Evolutionary conservation across 2,888 invertebrate genomes (phyloP).

Genomic region (Synergus itoensis): DNA sequence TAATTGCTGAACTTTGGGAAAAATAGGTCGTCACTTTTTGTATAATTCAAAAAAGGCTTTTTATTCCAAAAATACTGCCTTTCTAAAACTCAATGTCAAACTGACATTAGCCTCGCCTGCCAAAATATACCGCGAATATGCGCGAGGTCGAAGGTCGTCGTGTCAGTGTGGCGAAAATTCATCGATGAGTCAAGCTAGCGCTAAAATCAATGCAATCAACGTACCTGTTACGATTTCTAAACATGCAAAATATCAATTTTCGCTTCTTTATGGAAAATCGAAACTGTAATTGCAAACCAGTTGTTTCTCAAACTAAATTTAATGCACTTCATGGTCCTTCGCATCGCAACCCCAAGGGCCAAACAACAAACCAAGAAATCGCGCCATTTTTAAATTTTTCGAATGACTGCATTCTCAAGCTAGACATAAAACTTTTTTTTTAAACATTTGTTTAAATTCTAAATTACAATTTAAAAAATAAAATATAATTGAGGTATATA

Average conservation of each 20-base stretch:
- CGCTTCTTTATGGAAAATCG: background rate
- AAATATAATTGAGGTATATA: background rate
- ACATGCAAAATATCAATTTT: background rate
- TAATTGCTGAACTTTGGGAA: background rate
- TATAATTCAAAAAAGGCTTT: conserved; percentile 5
- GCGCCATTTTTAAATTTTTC: background rate
- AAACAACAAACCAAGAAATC: background rate
- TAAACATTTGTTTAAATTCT: background rate
- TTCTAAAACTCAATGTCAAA: background rate
- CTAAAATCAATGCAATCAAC: background rate
- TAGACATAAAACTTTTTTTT: background rate
- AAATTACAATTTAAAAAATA: background rate
- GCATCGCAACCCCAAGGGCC: too few relatives aligned
- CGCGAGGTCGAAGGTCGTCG: background rate
- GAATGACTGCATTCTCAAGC: background rate
- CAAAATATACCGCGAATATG: background rate
- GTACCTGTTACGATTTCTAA: background rate
- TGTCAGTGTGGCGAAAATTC: background rate
- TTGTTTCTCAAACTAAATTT: background rate
- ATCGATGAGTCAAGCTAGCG: background rate
- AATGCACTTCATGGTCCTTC: background rate
- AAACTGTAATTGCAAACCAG: background rate
- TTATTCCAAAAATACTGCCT: background rate
- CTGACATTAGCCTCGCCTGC: background rate
- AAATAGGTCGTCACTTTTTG: background rate